Conservation (phyloP, 92 coral and sea anemone genomes). For the Bergia sp. region DNA sequence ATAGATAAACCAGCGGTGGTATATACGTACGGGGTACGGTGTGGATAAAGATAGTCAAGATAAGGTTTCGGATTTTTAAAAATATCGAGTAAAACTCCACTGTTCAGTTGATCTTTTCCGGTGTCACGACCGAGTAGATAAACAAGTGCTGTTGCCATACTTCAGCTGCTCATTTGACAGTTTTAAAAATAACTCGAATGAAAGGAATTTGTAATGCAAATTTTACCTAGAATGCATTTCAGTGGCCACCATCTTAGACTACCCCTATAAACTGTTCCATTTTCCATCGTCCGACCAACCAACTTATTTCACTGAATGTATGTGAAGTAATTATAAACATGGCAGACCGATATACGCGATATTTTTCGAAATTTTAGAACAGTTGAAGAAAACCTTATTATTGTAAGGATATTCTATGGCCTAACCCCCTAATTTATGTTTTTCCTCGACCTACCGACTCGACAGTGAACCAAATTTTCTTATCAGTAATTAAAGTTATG, state of each 20-base stretch:
- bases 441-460: no score
- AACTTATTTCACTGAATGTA: no score
- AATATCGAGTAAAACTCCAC: neutral
- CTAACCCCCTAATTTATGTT: no score
- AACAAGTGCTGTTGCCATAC: neutral
- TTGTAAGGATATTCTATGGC: no score
- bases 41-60: neutral
- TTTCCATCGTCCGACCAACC: no score
- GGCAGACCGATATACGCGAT: no score
- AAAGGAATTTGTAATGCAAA: neutral
- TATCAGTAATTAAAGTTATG: neutral
- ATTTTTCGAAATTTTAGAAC: no score
- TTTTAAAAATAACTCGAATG: neutral
- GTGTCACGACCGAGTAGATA: neutral
- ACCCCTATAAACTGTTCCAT: no score
- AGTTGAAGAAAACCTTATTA: no score
- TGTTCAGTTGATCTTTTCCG: neutral
- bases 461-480: no score
- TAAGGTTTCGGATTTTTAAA: neutral
- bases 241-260: neutral
- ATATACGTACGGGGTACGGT: neutral
- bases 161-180: neutral
- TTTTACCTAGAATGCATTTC: neutral
- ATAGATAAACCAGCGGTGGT: neutral
- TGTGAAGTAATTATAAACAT: no score